Conservation (phyloP, 2,888 invertebrate genomes). For the Morpho helenor region DNA sequence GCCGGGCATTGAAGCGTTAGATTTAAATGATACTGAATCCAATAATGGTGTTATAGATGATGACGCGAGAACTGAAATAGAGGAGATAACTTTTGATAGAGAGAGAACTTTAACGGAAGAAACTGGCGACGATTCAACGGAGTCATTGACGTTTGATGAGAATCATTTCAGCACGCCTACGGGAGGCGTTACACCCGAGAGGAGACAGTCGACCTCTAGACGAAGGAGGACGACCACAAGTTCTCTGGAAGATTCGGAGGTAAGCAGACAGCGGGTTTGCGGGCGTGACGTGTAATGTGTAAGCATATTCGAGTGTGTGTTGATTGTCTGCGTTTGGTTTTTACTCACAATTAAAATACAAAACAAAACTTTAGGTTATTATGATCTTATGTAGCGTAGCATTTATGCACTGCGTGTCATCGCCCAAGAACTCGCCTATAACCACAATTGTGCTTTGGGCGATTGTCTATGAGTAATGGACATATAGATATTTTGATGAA, state of each 20-base stretch:
- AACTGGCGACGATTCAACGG: slow-evolving; percentile 36
- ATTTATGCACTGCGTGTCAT: slow-evolving; percentile 29
- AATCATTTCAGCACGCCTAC: slow-evolving; percentile 74
- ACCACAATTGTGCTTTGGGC: slow-evolving; percentile 49
- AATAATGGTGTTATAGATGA: slow-evolving; percentile 23
- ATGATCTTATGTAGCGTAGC: not conserved
- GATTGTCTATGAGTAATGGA: slow-evolving; percentile 54
- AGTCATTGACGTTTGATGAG: slow-evolving; percentile 66
- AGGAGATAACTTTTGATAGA: slow-evolving; percentile 25
- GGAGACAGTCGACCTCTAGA: slow-evolving; percentile 34
- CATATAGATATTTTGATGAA: slow-evolving; percentile 22
- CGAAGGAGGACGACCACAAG: slow-evolving; percentile 47
- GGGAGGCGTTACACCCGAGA: slow-evolving; percentile 50
- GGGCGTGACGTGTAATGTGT: slow-evolving; percentile 39
- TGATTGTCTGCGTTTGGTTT: slow-evolving; percentile 18
- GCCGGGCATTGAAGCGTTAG: slow-evolving; percentile 27
- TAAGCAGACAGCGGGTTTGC: slow-evolving; percentile 48
- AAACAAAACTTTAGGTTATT: not conserved
- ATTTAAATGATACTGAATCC: slow-evolving; percentile 22
- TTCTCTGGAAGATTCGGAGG: slow-evolving; percentile 70
- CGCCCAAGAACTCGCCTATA: slow-evolving; percentile 27
- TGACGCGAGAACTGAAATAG: slow-evolving; percentile 29
- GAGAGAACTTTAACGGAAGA: slow-evolving; percentile 24
- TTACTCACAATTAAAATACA: slow-evolving; percentile 10
- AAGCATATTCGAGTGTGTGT: slow-evolving; percentile 19